A percentile compares a stretch with the other conserved stretches of the same genome.
Conservation (phyloP, 2,888 invertebrate species). For the Ommatoiulus sabulosus region DNA sequence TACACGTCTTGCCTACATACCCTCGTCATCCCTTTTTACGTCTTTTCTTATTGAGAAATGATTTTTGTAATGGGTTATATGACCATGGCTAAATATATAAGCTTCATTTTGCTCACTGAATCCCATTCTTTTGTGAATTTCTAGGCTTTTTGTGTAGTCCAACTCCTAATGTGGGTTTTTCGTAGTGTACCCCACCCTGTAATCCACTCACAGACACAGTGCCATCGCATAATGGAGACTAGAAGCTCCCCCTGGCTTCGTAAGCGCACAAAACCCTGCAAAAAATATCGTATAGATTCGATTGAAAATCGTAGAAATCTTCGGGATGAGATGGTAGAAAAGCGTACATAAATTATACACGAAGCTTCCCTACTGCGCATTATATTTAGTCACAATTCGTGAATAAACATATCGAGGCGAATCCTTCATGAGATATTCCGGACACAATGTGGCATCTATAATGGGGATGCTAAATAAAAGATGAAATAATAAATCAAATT, state of each 20-base stretch:
- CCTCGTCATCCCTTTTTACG: conserved; percentile 47
- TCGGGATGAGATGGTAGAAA: conserved; percentile 38
- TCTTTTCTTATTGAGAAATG: conserved; percentile 48
- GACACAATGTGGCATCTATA: background rate
- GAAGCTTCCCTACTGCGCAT: background rate
- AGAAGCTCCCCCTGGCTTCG: background rate
- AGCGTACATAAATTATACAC: background rate
- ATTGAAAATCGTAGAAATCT: conserved; percentile 39
- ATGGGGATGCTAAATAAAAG: conserved; percentile 35
- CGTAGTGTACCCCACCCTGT: conserved; percentile 9
- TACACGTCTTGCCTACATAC: conserved; percentile 28
- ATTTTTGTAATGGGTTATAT: conserved; percentile 48
- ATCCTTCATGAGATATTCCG: conserved; percentile 6
- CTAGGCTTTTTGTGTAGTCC: conserved; percentile 5
- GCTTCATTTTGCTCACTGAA: conserved; percentile 45
- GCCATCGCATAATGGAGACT: conserved; percentile 27
- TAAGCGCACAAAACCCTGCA: background rate
- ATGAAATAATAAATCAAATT: conserved; percentile 34
- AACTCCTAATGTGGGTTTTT: conserved; percentile 23
- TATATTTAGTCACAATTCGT: background rate
- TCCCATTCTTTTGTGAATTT: conserved; percentile 39
- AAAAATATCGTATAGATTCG: background rate
- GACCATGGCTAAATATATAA: conserved; percentile 48
- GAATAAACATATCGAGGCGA: conserved; percentile 18
- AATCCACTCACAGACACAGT: conserved; percentile 32